Base-by-base conservation (phyloP, 1,140 invertebrate genomes). In the Drosophila nigrodunni region DNA sequence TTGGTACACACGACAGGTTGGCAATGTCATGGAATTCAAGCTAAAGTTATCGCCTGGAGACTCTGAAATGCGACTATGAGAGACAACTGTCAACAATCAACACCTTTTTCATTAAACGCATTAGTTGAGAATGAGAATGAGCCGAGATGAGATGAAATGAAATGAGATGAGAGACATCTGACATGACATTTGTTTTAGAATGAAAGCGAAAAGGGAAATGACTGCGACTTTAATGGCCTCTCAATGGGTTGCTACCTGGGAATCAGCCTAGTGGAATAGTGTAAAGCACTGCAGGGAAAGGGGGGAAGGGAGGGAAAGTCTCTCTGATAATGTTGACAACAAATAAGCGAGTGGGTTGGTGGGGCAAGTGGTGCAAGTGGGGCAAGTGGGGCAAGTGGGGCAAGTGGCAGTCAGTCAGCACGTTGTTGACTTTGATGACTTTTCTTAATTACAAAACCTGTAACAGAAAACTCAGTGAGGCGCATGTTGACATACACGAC, bases 21-120 rank as follows among this genome's bases (percentile, higher is more conserved):
- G 60, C 69, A 73, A 76, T 62, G 69, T 72, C 64, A 54, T 74
- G 64, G 62, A 65, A 76, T 78, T 43, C n/a, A 52, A 73, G 68
- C 52, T 59, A 34, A 65, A 71, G 54, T 52, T 64, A 74, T 61
- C 41, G 57, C 65, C 57, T 60, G 18, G 52, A 70, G 69, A 65
- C 59, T 55, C 9, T 64, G 15, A 49, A 59, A 54, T 30, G 55
- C 43, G n/a, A 54, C 37, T 50, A 44, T n/a, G 46, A 43, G 59
- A 62, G 61, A 72, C 78, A 67, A 72, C 82, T 77, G 83, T 88
- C 83, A 89, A 85, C 85, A 89, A 89, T 89, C 85, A 89, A 89
- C 85, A 89, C 85, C 80, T 89, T 89, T 89, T 89, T 89, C 85
- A 89, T 89, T 89, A 89, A 89, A 80, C 81, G 85, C 85, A 89